Evolutionary conservation across 2,113 vertebrate species (phyloP).

Genomic region (Poecilia latipinna): DNA sequence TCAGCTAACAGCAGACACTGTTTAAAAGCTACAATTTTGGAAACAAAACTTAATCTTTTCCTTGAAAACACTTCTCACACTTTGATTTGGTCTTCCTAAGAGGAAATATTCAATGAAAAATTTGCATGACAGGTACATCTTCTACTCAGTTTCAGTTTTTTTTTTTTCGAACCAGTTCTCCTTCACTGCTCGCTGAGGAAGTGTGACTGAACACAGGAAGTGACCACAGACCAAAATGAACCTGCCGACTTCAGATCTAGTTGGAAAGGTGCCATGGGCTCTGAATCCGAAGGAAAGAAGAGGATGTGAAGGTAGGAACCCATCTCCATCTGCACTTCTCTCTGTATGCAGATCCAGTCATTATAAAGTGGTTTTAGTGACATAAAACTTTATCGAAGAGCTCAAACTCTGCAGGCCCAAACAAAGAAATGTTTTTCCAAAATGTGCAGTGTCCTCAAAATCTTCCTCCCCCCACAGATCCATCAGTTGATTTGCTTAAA

Average conservation of each 20-base stretch:
- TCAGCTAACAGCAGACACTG: neutral
- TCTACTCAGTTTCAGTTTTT: neutral
- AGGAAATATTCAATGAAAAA: neutral
- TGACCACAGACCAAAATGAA: conserved; percentile 12
- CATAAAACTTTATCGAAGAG: neutral
- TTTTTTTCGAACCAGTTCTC: neutral
- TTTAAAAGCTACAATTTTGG: too few species aligned
- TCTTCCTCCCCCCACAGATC: too few species aligned
- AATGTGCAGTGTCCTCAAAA: too few species aligned
- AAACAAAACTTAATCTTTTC: too few species aligned
- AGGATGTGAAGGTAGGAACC: conserved; percentile 20
- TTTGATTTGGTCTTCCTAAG: too few species aligned
- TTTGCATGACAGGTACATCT: neutral
- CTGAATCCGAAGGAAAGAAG: neutral
- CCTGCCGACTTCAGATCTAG: neutral
- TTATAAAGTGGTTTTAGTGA: too few species aligned
- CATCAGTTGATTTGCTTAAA: too few species aligned
- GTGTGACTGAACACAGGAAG: conserved; percentile 28
- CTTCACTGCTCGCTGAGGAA: neutral
- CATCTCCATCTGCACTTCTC: neutral
- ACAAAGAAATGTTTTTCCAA: too few species aligned
- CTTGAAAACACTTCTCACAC: too few species aligned
- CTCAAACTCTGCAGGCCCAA: neutral
- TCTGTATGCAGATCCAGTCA: neutral
- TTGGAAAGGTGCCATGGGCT: neutral